These are phyloP conservation scores for Ceyx erithaca DNA, from an alignment of 2,797 vertebrate species.

Conservation along the genomic window DNA sequence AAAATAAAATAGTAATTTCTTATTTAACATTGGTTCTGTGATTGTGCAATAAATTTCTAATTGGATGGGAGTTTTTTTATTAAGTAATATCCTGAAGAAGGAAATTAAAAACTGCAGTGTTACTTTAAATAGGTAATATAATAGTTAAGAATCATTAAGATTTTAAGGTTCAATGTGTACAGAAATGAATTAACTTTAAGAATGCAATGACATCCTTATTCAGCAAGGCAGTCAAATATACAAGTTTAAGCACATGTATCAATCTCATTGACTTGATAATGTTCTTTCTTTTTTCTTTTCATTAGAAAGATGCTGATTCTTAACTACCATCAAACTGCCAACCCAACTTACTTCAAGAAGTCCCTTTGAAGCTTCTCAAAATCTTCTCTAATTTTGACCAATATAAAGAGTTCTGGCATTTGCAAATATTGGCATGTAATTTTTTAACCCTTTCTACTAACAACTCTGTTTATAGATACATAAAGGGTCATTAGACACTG, in stretches of 20 bases:
- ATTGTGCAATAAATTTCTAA: not conserved
- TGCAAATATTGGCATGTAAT: not conserved
- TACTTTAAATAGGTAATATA: not conserved
- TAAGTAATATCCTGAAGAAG: not conserved
- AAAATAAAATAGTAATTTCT: not conserved
- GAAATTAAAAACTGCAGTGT: not conserved
- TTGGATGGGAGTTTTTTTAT: not conserved
- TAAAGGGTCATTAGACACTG: no score
- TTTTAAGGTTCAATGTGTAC: not conserved
- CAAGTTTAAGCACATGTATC: constrained; percentile 45
- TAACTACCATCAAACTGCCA: constrained; percentile 38
- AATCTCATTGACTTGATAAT: constrained; percentile 58
- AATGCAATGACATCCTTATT: not conserved
- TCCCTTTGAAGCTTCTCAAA: constrained; percentile 57
- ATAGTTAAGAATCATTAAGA: not conserved
- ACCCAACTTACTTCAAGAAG: constrained; percentile 47
- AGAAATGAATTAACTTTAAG: not conserved
- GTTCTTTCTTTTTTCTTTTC: constrained; percentile 64
- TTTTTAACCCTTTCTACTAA: constrained; percentile 19
- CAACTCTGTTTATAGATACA: not conserved
- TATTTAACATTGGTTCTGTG: not conserved
- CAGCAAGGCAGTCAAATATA: constrained; percentile 22
- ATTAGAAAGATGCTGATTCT: constrained; percentile 50
- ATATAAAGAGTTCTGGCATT: not conserved
- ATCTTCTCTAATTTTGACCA: constrained; percentile 54